A percentile compares a stretch with the other conserved stretches of the same genome.
Evolutionary conservation across 2,113 vertebrate genomes (phyloP).

Genomic region (Neolamprologus sp.): DNA sequence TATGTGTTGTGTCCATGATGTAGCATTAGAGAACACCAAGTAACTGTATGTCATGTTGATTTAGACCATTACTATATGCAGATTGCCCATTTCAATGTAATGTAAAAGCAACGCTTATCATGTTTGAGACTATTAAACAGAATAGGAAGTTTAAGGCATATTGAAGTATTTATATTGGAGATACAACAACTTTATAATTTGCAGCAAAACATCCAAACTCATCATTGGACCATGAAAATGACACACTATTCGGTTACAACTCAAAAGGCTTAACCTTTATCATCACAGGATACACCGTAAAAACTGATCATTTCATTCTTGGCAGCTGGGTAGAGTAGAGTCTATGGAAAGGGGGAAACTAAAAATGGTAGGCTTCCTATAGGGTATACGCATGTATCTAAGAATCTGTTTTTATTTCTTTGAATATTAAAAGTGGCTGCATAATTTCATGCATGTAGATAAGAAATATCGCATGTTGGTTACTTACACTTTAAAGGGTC

Average conservation of each 20-base stretch:
- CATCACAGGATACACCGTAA: not conserved
- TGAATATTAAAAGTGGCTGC: not conserved
- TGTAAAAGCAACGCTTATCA: not conserved
- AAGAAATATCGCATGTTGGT: not conserved
- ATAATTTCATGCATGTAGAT: not conserved
- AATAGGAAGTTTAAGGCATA: not conserved
- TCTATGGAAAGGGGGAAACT: not conserved
- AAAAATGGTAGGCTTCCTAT: not conserved
- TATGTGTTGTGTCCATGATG: accelerated
- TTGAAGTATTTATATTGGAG: not conserved
- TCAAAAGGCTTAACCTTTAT: not conserved
- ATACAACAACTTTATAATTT: not conserved
- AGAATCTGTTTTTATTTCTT: not conserved
- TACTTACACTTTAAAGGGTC: not conserved
- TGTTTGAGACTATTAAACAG: not conserved
- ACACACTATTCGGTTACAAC: not conserved
- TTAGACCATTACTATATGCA: not conserved
- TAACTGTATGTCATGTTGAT: not conserved
- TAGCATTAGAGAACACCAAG: not conserved
- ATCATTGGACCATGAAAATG: not conserved
- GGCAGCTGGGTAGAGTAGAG: not conserved
- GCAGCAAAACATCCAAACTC: not conserved
- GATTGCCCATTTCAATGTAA: not conserved
- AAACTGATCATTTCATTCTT: accelerated
- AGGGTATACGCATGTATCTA: accelerated